These are phyloP conservation scores for Oenanthe oenanthe DNA, from an alignment of 2,113 vertebrate genomes.

Conservation along the genomic window DNA sequence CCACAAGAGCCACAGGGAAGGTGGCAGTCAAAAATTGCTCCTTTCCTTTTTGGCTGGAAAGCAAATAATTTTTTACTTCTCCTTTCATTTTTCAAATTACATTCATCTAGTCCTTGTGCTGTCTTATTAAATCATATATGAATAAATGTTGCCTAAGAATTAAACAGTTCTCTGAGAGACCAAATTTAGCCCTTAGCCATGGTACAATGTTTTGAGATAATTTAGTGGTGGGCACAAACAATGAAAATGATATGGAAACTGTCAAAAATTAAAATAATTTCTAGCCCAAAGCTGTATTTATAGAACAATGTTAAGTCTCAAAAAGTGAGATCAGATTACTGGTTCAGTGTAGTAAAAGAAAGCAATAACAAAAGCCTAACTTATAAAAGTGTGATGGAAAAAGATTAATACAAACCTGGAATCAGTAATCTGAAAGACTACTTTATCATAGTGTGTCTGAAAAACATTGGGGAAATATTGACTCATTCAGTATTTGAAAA, in stretches of 20 bases:
- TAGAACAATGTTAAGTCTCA: neutral
- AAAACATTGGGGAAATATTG: constrained; percentile 15
- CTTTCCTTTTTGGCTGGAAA: neutral
- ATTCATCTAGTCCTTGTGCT: constrained; percentile 1
- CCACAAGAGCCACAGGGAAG: neutral
- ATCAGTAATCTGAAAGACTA: constrained; percentile 29
- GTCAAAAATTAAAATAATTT: neutral
- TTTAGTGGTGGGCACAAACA: constrained; percentile 18
- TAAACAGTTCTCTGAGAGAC: neutral
- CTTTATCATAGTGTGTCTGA: constrained; percentile 2
- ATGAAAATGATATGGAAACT: neutral
- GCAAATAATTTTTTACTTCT: neutral
- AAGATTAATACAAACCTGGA: constrained; percentile 43
- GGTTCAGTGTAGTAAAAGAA: neutral
- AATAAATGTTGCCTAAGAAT: constrained; percentile 29
- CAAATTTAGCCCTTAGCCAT: neutral
- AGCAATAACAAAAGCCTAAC: constrained; percentile 27
- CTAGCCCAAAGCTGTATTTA: constrained; percentile 10
- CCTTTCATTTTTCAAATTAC: constrained; percentile 27
- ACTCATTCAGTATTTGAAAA: constrained; percentile 9
- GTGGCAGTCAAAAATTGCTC: neutral
- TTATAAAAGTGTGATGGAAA: constrained; percentile 21
- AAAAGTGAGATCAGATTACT: constrained; percentile 25
- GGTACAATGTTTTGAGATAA: constrained; percentile 1
- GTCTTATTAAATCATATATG: constrained; percentile 5